These are phyloP conservation scores for Esperia sulphurella DNA, from an alignment of 2,888 invertebrate species.

Conservation along the genomic window DNA sequence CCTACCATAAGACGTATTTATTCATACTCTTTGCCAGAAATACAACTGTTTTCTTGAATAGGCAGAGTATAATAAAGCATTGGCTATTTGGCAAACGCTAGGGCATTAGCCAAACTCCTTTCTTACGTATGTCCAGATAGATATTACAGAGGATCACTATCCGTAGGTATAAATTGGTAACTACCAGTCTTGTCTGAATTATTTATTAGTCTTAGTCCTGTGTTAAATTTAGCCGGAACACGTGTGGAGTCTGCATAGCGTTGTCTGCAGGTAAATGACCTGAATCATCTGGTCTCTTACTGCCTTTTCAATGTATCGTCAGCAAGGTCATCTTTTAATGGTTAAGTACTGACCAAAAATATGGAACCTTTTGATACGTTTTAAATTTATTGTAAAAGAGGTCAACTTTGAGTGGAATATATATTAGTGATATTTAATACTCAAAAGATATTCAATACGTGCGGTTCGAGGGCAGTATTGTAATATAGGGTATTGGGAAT, in stretches of 20 bases:
- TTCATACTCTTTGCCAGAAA: too few species aligned
- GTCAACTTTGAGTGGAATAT: neutral
- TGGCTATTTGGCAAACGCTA: neutral
- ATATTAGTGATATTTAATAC: neutral
- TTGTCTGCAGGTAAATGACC: constrained; percentile 1
- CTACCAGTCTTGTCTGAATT: neutral
- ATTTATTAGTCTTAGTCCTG: constrained; percentile 3
- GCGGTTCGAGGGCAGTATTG: neutral
- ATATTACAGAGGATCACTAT: neutral
- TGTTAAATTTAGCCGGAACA: constrained; percentile 1
- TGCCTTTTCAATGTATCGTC: neutral
- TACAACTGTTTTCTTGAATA: too few species aligned
- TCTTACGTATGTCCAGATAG: too few species aligned
- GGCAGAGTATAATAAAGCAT: too few species aligned
- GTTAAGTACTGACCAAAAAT: too few species aligned
- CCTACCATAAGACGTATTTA: neutral
- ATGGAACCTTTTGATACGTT: too few species aligned
- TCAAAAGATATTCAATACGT: neutral
- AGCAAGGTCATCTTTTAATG: neutral
- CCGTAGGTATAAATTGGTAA: neutral
- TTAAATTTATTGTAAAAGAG: neutral
- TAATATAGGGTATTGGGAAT: neutral
- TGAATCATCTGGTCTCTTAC: neutral
- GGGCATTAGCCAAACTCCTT: neutral
- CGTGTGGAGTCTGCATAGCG: neutral